Evolutionary conservation across 1,140 invertebrate species (phyloP), one percentile per base, ranked within the genome.

Genomic region (Geopemphigus sp.): DNA sequence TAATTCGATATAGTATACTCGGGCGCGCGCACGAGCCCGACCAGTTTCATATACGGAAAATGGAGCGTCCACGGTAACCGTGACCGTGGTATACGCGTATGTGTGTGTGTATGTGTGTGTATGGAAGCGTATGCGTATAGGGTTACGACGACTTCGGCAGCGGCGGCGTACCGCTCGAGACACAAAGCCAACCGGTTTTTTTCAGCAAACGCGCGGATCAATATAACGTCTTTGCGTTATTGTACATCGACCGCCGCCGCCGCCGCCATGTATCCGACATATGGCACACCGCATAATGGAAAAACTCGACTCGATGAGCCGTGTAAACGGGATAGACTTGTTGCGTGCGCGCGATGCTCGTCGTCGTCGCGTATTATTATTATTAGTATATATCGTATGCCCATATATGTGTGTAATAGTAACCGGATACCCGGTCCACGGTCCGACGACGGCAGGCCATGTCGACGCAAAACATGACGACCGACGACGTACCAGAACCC

Each of bases 131-230:
- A 14, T 5, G 39, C 5, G 57, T 78, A 50, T 78, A 63, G 74
- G 57, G 39, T 78, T 78, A 78, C 74, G 22, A 72, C 54, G 53
- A 59, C 54, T 59, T 76, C 17, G 50, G 26, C 47, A 8, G 56
- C 74, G 57, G n/a, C 73, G 73, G 32, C 73, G n/a, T 73, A 22
- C 54, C 19, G 54, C 24, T 19, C 68, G 50, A 54, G 57, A 61
- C 74, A 78, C 74, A 78, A 61, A 78, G 74, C 39, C 74, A 45
- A 78, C 74, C 74, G 74, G 74, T 78, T 78, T 59, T 53, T 74
- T 57, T 57, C 56, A 29, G 68, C 68, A 29, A 68, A 24, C 64
- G 63, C 63, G 63, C 63, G 63, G 45, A 50, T 26, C 66, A 15
- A 50, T 12, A 11, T 68, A 68, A 54, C 53, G 29, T 32, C 68